phyloP scores from a whole-genome alignment of 1,140 invertebrate genomes.

The Brachionus rubens region DNA sequence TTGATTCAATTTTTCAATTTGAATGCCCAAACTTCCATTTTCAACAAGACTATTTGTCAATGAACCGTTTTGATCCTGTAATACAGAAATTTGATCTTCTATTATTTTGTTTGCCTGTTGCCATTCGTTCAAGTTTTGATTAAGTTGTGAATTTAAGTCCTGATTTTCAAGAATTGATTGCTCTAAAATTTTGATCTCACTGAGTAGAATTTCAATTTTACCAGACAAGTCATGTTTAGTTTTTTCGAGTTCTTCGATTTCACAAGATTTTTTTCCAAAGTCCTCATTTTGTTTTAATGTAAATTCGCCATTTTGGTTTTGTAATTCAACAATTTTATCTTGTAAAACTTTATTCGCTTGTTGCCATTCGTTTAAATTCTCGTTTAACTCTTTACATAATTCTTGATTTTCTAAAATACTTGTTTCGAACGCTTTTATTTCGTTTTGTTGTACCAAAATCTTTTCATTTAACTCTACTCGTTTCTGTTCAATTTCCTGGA shows the following conservation, averaged over 20 bases:
- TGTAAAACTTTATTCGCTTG: neutral
- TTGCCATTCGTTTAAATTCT: neutral
- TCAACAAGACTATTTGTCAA: neutral
- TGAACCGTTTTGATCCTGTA: neutral
- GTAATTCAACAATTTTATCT: neutral
- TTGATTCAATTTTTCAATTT: neutral
- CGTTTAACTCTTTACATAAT: neutral
- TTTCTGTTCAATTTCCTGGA: too few species aligned
- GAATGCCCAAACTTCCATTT: neutral
- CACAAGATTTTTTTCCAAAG: too few species aligned
- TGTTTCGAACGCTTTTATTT: neutral
- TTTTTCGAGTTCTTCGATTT: too few species aligned
- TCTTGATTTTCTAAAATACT: constrained; percentile 17
- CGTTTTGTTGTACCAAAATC: too few species aligned
- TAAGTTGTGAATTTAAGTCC: neutral
- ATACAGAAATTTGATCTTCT: neutral
- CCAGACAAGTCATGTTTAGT: neutral
- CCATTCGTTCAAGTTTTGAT: constrained; percentile 19
- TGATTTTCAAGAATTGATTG: neutral
- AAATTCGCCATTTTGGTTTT: neutral
- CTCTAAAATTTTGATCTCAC: neutral
- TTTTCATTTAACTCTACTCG: too few species aligned
- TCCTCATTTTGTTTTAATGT: too few species aligned
- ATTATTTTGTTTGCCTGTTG: neutral
- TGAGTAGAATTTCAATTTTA: neutral